These are phyloP conservation scores for Sipunculus nudus DNA, from an alignment of 2,888 invertebrate genomes.

Conservation along the genomic window DNA sequence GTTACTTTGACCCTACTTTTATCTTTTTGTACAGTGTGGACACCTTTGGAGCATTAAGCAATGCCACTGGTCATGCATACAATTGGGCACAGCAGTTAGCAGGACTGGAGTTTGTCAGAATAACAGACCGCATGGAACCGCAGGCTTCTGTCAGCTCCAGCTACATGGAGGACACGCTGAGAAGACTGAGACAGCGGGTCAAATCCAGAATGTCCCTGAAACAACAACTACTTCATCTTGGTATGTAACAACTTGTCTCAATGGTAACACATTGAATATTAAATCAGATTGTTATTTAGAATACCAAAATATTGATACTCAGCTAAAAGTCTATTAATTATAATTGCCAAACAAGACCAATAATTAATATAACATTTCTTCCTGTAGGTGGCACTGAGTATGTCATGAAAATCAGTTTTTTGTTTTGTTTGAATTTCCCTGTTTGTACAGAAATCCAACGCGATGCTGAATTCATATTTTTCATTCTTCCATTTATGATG, in stretches of 20 bases:
- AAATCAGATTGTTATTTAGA: too few species aligned
- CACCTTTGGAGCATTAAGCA: not conserved
- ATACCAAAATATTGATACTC: too few species aligned
- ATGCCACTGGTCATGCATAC: conserved; percentile 87
- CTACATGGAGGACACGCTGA: conserved; percentile 80
- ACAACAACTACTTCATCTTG: conserved; percentile 77
- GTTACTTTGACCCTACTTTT: too few species aligned
- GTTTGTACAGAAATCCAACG: too few species aligned
- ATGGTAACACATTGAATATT: not conserved
- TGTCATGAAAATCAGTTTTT: too few species aligned
- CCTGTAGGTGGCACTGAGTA: too few species aligned
- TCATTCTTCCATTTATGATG: too few species aligned
- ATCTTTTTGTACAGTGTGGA: not conserved
- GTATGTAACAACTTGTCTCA: conserved; percentile 63
- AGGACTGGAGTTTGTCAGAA: conserved; percentile 78
- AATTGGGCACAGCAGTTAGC: conserved; percentile 91
- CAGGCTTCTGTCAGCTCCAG: conserved; percentile 68
- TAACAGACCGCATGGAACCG: conserved; percentile 51
- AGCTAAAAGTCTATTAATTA: too few species aligned
- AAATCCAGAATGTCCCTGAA: conserved; percentile 80
- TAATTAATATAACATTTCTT: too few species aligned
- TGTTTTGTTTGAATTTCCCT: too few species aligned
- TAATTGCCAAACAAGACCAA: too few species aligned
- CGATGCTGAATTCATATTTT: too few species aligned
- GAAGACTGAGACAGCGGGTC: conserved; percentile 78